These are phyloP conservation scores for Zaprionus kolodkinae DNA, from an alignment of 1,140 invertebrate genomes.

Conservation along the genomic window DNA sequence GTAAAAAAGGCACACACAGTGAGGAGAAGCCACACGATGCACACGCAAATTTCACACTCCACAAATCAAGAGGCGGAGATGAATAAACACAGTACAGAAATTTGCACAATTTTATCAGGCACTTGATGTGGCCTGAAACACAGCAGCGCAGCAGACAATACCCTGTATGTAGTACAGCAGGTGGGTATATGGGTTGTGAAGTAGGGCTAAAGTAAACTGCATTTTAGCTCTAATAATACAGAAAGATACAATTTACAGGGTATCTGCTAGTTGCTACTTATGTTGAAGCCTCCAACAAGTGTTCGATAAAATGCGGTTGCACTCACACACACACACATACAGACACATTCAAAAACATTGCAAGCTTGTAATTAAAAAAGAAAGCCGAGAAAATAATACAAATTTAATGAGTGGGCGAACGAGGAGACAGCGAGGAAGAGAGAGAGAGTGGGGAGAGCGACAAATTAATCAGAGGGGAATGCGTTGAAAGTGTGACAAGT, in stretches of 20 bases:
- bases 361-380: conserved; percentile 32
- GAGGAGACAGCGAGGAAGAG: not conserved
- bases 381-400: conserved; percentile 31
- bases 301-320: conserved; percentile 10
- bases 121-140: not conserved
- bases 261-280: conserved; percentile 2
- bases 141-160: not conserved
- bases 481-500: conserved; percentile 37
- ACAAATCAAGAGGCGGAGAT: conserved; percentile 3
- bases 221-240: not conserved
- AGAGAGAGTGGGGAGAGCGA: not conserved
- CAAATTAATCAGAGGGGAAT: not conserved
- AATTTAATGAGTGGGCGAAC: conserved; percentile 33
- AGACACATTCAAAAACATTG: not conserved
- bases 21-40: not conserved
- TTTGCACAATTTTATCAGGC: not conserved
- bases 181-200: not conserved
- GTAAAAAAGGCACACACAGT: not conserved
- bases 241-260: not conserved
- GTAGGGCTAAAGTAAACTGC: not conserved
- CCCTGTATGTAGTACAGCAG: not conserved
- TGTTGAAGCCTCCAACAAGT: conserved; percentile 33
- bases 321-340: not conserved
- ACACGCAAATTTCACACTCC: conserved; percentile 2
- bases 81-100: conserved; percentile 2